Evolutionary conservation across 2,888 invertebrate species (phyloP).

Genomic region (Oasisia sp.): DNA sequence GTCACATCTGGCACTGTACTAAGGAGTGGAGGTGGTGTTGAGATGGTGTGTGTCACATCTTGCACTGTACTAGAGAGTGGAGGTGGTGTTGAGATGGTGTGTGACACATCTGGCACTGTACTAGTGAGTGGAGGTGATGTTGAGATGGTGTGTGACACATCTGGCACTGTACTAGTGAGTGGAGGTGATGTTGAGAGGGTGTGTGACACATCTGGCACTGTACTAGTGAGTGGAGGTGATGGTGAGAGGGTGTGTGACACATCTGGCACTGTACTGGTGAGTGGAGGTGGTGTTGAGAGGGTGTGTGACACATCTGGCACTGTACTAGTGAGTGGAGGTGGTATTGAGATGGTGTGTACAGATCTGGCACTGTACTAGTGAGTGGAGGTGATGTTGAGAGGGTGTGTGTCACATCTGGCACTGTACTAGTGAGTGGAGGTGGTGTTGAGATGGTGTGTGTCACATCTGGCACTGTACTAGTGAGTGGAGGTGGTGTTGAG

Average conservation of each 20-base stretch:
- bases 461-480: not conserved
- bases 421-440: not conserved
- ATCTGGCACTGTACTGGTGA: not conserved
- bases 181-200: not conserved
- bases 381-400: not conserved
- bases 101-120: not conserved
- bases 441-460: not conserved
- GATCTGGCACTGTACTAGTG: not conserved
- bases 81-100: not conserved
- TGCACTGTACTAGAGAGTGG: not conserved
- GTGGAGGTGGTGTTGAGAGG: not conserved
- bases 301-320: not conserved
- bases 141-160: not conserved
- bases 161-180: not conserved
- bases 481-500: not conserved
- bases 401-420: not conserved
- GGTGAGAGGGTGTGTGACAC: not conserved
- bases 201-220: not conserved
- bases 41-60: not conserved
- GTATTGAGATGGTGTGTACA: not conserved
- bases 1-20: not conserved
- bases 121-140: not conserved
- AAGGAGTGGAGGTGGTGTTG: not conserved
- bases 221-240: not conserved
- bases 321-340: not conserved